Base-by-base conservation (phyloP, 2,888 invertebrate species). In the Acanthoscelides obtectus region DNA sequence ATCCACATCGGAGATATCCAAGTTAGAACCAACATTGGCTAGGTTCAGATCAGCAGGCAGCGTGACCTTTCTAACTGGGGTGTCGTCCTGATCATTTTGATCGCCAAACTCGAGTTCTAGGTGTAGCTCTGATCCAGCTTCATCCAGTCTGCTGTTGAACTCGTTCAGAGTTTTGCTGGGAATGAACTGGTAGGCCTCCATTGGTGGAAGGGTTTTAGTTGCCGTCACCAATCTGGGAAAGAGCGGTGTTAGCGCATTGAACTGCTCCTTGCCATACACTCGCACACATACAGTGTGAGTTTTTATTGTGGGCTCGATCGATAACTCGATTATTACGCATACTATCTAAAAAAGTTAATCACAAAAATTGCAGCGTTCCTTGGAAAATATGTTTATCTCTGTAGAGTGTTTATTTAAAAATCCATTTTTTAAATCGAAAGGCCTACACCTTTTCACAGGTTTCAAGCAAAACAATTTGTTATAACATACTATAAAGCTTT, bases 121-220 rank as follows among this genome's bases (percentile, higher is more conserved):
- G 83, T 95, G 94, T 21, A 96, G 84, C 85, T 95, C 95, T 1
- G 95, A 94, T 2, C 96, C 96, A 19, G 96, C 95, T 84, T 95
- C 96, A 80, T 96, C 95, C 67, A 96, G 88, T 72, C 92, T 92
- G 70, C 93, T 93, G 80, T 95, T 95, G 84, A 96, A 95, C 84
- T 96, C 96, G 80, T 95, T 95, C 22, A 96, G 87, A 0, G 94
- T 94, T 84, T 93, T 94, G 80, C 93, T 93, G 0, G 95, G 95
- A 70, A 93, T 93, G 80, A 95, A 95, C 82, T 94, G 94, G 86
- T 93, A 95, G 75, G 90, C 92, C 82, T 95, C 94, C 89, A 94
- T 91, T 0, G 96, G 95, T 5, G 95, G 96, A 67, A 96, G 84
- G 0, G 96, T 97, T 83, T 96, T 96, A 0, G 94, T 95, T 0